Evolutionary conservation across 2,113 vertebrate species (phyloP), one percentile per base, ranked within the genome.

Genomic region (Ciconia stormi): DNA sequence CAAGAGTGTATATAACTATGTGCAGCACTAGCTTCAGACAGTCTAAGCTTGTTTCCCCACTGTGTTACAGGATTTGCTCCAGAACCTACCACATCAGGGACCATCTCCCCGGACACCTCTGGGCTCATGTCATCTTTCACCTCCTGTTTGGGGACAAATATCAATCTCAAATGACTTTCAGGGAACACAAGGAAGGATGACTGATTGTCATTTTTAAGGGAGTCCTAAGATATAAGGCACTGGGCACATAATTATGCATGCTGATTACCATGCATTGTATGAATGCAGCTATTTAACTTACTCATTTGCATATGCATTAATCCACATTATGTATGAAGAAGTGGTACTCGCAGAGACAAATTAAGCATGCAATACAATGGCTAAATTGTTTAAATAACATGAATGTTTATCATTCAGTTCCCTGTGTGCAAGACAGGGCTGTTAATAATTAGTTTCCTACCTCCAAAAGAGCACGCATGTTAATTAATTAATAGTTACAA

Each of bases 401-500:
- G 62, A 92, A 87, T 90, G 82, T 97, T 97, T 97, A 90, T 93
- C 59, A 74, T 90, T 93, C 59, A 17, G 50, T 59, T 97, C 88
- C 67, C 82, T 90, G 23, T 71, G 59, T 92, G 88, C 87, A 93
- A 95, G 76, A 81, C 82, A 73, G 50, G 59, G 88, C 42, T 97
- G 79, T 78, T 92, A 95, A 96, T 96, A 94, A 96, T 97, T 97
- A 80, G 79, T 89, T 96, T 86, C 63, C 71, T 96, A 94, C 93
- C 88, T 97, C 94, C 79, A 92, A 90, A 97, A 94, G 86, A 90
- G 63, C 94, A 83, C 0, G 16, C 50, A 58, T 95, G 88, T 95
- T 94, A 97, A 97, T 96, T 95, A 97, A 92, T 92, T 92, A 96
- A 92, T 86, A 93, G 76, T 93, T 92, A 59, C 76, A 93, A 95